Conservation (phyloP, 2,888 invertebrate species). For the Limnephilus marmoratus region DNA sequence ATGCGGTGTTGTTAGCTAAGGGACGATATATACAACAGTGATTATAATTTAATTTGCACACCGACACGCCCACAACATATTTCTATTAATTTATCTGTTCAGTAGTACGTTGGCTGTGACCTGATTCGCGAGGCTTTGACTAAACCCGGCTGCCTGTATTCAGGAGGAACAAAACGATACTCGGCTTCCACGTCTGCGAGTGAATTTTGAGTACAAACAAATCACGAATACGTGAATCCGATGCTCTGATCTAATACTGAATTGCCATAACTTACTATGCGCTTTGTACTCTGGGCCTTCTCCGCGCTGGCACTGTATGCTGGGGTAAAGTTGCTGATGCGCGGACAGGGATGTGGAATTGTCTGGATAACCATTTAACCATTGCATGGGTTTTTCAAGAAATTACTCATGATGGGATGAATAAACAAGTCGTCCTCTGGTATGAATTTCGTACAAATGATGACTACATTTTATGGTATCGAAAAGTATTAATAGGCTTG, state of each 20-base stretch:
- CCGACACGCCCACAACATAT: too few species aligned
- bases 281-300: neutral
- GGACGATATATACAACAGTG: too few species aligned
- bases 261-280: conserved; percentile 23
- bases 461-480: too few species aligned
- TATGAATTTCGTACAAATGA: too few species aligned
- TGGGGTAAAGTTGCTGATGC: neutral
- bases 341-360: neutral
- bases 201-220: conserved; percentile 56
- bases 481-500: too few species aligned
- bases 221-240: conserved; percentile 49
- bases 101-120: neutral
- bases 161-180: neutral
- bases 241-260: conserved; percentile 8
- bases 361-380: neutral
- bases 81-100: too few species aligned
- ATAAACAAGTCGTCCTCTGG: too few species aligned
- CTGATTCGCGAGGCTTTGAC: conserved; percentile 27
- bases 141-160: conserved; percentile 4
- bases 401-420: too few species aligned
- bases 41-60: too few species aligned
- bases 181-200: conserved; percentile 23
- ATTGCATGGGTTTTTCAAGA: too few species aligned
- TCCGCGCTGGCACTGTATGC: neutral
- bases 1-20: too few species aligned